Conservation (phyloP, 2,888 invertebrate species). For the Rhagium mordax region DNA sequence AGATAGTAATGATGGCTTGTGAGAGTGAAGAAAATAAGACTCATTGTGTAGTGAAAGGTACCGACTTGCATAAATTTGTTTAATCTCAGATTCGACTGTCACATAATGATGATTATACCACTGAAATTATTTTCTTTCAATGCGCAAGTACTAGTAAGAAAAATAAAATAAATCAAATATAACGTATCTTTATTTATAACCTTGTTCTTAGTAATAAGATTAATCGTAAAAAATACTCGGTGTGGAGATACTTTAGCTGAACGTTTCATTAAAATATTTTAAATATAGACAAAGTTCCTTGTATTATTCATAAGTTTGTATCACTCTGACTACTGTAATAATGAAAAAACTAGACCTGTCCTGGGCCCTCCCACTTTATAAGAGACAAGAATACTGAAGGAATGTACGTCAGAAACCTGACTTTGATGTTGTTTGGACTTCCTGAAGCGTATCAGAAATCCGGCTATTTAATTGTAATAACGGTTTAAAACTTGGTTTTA, state of each 20-base stretch:
- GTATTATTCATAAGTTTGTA: slow-evolving; percentile 27
- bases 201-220: slow-evolving; percentile 1
- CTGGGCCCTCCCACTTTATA: slow-evolving; percentile 19
- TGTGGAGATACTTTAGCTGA: not conserved
- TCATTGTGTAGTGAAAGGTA: slow-evolving; percentile 17
- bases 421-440: slow-evolving; percentile 41
- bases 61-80: slow-evolving; percentile 18
- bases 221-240: not conserved
- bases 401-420: slow-evolving; percentile 27
- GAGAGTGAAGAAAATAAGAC: slow-evolving; percentile 42
- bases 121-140: too few relatives aligned
- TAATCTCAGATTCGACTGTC: slow-evolving; percentile 5
- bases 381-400: slow-evolving; percentile 12
- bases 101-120: not conserved
- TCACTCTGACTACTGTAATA: slow-evolving; percentile 24
- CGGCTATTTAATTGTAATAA: slow-evolving; percentile 40
- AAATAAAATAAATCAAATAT: not conserved
- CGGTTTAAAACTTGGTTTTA: slow-evolving; percentile 18
- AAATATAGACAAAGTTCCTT: slow-evolving; percentile 24
- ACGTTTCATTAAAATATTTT: slow-evolving; percentile 15
- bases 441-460: slow-evolving; percentile 53
- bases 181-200: not conserved
- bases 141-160: too few relatives aligned
- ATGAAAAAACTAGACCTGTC: slow-evolving; percentile 24
- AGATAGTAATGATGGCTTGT: slow-evolving; percentile 46